Conservation (phyloP, 2,113 vertebrate species). For the Willisornis vidua region DNA sequence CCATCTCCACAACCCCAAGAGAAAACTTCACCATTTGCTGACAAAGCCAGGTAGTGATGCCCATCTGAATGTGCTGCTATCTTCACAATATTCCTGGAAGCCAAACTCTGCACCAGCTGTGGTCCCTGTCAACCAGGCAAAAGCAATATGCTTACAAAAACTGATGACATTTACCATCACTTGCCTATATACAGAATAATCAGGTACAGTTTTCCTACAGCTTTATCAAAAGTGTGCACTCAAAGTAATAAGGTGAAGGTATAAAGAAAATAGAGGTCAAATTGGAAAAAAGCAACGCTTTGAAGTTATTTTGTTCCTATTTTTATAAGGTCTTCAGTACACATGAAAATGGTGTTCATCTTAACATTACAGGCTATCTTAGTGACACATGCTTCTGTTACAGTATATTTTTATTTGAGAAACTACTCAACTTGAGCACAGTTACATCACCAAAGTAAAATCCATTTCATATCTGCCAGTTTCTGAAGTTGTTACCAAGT, state of each 20-base stretch:
- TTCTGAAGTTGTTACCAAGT: not conserved
- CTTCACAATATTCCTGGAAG: constrained; percentile 92
- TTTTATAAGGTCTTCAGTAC: not conserved
- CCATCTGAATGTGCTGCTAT: constrained; percentile 96
- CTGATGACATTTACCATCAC: not conserved
- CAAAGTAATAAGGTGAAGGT: not conserved
- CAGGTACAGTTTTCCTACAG: not conserved
- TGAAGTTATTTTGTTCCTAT: not conserved
- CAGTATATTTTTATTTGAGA: not conserved
- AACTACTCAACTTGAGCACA: not conserved
- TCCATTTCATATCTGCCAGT: not conserved
- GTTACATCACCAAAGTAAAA: not conserved
- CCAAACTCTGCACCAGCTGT: constrained; percentile 88
- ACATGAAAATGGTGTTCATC: not conserved
- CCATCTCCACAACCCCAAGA: constrained; percentile 98
- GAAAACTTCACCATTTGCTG: constrained; percentile 93
- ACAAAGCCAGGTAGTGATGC: constrained; percentile 93
- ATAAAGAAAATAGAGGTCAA: not conserved
- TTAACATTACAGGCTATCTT: not conserved
- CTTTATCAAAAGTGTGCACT: not conserved
- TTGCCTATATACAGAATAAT: not conserved
- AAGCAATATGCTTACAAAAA: not conserved
- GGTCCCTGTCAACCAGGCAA: constrained; percentile 80
- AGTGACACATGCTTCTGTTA: not conserved
- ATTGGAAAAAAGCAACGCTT: not conserved